Evolutionary conservation across 2,797 vertebrate species (phyloP), one percentile per base, ranked within the genome.

Genomic region (Argyrosomus regius): DNA sequence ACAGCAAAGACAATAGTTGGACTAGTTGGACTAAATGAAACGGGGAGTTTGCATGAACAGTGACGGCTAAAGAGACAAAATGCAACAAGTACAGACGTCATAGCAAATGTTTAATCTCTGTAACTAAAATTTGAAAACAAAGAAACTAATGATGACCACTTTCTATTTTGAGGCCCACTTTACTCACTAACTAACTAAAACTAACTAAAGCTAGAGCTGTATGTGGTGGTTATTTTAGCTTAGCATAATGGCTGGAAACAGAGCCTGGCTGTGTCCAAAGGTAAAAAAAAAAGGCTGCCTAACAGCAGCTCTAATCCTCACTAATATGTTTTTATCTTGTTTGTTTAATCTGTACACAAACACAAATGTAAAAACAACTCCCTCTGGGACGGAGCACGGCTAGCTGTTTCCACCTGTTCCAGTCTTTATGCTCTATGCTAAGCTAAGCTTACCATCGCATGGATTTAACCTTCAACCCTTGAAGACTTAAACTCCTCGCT

Each of bases 351-450:
- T 50, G 35, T 13, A 18, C 49, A 60, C 11, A 26, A 45, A 52
- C 22, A 39, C 35, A 76, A 48, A 43, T 57, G 46, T 41, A 62
- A 26, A 58, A 46, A 35, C 1, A 45, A n/a, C 65, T 57, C 5
- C 11, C 12, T 61, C 39, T 16, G 35, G 35, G 35, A 8, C 8
- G 18, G 48, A 43, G 45, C 3, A 6, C 45, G 31, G 20, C 49
- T 39, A 46, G 58, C n/a, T 45, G 35, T 16, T 67, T 53, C 13
- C 9, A 16, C n/a, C 6, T 41, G 16, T 56, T 56, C 22, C 17
- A 45, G n/a, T 56, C 35, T 43, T 28, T 46, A 69, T 46, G 41
- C 45, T 58, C 20, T 46, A 57, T 31, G 41, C 45, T 57, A 69
- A 3, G 39, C 22, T 56, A 57, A 20, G 6, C 9, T 26, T 31